phyloP scores from a whole-genome alignment of 2,797 vertebrate genomes.

The Danionella dracula region DNA sequence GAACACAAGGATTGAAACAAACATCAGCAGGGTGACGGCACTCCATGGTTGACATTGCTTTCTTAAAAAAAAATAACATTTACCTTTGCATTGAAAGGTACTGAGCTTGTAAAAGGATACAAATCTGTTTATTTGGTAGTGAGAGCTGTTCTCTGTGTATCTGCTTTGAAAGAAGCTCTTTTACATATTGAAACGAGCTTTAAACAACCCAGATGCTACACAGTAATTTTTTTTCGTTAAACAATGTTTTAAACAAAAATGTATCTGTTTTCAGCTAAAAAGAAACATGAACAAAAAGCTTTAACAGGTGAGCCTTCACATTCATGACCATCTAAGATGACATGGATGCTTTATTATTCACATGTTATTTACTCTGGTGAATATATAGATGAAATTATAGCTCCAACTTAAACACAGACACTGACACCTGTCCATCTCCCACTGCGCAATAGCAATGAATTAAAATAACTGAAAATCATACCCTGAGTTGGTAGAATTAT shows the following conservation, averaged over 20 bases:
- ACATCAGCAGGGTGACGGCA: too few species aligned
- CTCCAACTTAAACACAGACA: constrained; percentile 37
- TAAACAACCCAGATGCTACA: background rate
- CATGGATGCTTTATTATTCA: constrained; percentile 30
- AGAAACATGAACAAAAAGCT: constrained; percentile 12
- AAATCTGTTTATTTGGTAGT: too few species aligned
- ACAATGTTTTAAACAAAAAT: background rate
- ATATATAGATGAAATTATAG: constrained; percentile 38
- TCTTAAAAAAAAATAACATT: too few species aligned
- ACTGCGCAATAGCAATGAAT: too few species aligned
- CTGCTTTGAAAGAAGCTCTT: too few species aligned
- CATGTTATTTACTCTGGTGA: constrained; percentile 34
- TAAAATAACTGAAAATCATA: constrained; percentile 18
- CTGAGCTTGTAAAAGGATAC: too few species aligned
- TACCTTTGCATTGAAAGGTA: too few species aligned
- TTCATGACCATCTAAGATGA: constrained; percentile 46
- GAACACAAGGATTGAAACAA: too few species aligned
- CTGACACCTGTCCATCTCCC: constrained; percentile 26
- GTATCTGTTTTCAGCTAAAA: constrained; percentile 1
- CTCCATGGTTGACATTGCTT: too few species aligned
- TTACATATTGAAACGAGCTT: background rate
- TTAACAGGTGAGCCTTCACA: constrained; percentile 18
- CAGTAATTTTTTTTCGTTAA: background rate
- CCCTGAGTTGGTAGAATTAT: too few species aligned
- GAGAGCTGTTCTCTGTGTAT: too few species aligned